A percentile compares a stretch with the other conserved stretches of the same genome.
Evolutionary conservation across 2,888 invertebrate genomes (phyloP).

Genomic region (Autographa gamma): DNA sequence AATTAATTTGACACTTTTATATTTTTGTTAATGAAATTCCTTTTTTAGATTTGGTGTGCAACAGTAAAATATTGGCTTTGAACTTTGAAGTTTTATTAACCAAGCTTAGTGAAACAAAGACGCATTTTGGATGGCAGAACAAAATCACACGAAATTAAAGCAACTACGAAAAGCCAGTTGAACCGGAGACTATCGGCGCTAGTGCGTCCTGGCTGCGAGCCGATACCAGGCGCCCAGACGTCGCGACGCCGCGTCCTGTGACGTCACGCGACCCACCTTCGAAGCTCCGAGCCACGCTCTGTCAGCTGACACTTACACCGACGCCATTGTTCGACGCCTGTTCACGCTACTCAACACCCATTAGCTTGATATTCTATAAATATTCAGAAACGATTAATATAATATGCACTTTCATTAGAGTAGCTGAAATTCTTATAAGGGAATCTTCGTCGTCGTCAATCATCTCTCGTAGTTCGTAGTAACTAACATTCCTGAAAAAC

Average conservation of each 20-base stretch:
- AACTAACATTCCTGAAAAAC: not conserved
- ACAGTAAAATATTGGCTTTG: no score
- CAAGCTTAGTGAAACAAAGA: no score
- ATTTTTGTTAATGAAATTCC: no score
- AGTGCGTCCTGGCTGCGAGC: not conserved
- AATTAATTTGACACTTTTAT: not conserved
- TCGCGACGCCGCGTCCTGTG: conserved; percentile 60
- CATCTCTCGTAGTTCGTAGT: not conserved
- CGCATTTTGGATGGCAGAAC: no score
- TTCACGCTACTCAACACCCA: not conserved
- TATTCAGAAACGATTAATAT: not conserved
- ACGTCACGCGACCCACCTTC: conserved; percentile 45
- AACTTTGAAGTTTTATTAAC: no score
- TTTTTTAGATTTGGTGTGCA: no score
- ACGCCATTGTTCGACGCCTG: not conserved
- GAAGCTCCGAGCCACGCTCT: conserved; percentile 9
- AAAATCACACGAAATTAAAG: not conserved
- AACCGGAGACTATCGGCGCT: not conserved
- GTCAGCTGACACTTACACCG: conserved; percentile 17
- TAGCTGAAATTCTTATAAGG: not conserved
- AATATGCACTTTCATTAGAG: not conserved
- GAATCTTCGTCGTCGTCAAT: not conserved
- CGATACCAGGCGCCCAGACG: conserved; percentile 62
- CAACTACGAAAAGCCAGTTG: not conserved
- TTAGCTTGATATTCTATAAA: not conserved